Evolutionary conservation across 1,140 invertebrate species (phyloP).

Genomic region (Anagrus nilaparvatae): DNA sequence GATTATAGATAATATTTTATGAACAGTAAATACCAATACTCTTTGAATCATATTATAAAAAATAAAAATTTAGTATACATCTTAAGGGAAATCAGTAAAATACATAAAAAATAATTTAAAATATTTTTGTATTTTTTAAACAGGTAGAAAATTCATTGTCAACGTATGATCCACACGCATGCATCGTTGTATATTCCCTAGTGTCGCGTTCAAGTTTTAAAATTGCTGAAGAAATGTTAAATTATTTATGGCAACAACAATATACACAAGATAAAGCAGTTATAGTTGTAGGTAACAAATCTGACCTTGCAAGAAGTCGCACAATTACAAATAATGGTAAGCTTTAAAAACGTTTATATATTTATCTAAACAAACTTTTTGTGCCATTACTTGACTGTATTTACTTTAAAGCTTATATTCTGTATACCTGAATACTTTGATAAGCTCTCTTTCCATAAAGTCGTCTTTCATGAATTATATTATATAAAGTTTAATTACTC

Average conservation of each 20-base stretch:
- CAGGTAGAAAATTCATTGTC: constrained; percentile 75
- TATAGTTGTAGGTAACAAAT: constrained; percentile 90
- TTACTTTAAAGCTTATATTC: no score
- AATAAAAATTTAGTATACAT: no score
- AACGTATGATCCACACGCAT: constrained; percentile 83
- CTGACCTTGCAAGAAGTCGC: constrained; percentile 77
- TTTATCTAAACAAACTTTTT: no score
- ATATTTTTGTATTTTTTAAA: constrained; percentile 2
- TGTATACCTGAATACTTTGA: no score
- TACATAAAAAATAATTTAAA: constrained; percentile 4
- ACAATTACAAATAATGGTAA: constrained; percentile 72
- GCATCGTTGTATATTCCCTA: constrained; percentile 79
- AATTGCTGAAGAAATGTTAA: constrained; percentile 66
- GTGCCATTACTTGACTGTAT: no score
- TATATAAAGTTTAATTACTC: no score
- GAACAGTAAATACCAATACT: no score
- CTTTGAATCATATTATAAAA: no score
- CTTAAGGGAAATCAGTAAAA: not conserved
- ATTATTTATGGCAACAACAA: constrained; percentile 70
- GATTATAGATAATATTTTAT: no score
- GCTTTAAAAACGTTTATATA: no score
- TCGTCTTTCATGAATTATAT: no score
- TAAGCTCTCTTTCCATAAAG: no score
- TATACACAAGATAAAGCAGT: constrained; percentile 72
- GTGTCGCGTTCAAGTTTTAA: constrained; percentile 69